A percentile compares a stretch with the other conserved stretches of the same genome.
These are phyloP conservation scores for Palythoa grandiflora DNA, from an alignment of 92 coral and sea anemone genomes.

Conservation along the genomic window DNA sequence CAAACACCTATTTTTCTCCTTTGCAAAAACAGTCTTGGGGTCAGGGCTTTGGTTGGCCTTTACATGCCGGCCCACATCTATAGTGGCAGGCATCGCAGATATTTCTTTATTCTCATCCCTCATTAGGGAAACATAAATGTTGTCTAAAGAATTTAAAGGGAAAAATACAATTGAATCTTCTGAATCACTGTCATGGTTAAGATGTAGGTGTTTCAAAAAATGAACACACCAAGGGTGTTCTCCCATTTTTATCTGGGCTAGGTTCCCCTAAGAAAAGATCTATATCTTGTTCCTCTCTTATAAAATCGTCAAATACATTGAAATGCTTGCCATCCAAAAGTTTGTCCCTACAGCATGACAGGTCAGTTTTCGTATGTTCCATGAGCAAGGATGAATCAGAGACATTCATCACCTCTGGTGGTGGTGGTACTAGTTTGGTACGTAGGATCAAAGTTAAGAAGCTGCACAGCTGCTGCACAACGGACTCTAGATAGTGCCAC, in stretches of 20 bases:
- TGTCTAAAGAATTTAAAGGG: too few relatives aligned
- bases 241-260: conserved; percentile 15
- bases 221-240: neutral
- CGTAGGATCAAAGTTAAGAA: neutral
- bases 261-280: neutral
- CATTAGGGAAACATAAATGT: too few relatives aligned
- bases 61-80: too few relatives aligned
- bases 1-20: too few relatives aligned
- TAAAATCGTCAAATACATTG: neutral
- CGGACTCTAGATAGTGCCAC: conserved; percentile 15
- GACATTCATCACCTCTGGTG: conserved; percentile 7
- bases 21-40: too few relatives aligned
- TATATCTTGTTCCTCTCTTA: neutral
- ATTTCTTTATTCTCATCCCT: too few relatives aligned
- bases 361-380: neutral
- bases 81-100: too few relatives aligned
- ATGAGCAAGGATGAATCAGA: neutral
- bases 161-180: too few relatives aligned
- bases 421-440: conserved; percentile 23
- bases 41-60: too few relatives aligned
- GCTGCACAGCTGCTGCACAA: conserved; percentile 22
- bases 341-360: conserved; percentile 12
- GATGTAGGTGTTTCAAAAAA: too few relatives aligned
- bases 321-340: neutral
- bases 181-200: too few relatives aligned